Evolutionary conservation across 2,113 vertebrate genomes (phyloP).

Genomic region (Gasterosteus nipponicus): DNA sequence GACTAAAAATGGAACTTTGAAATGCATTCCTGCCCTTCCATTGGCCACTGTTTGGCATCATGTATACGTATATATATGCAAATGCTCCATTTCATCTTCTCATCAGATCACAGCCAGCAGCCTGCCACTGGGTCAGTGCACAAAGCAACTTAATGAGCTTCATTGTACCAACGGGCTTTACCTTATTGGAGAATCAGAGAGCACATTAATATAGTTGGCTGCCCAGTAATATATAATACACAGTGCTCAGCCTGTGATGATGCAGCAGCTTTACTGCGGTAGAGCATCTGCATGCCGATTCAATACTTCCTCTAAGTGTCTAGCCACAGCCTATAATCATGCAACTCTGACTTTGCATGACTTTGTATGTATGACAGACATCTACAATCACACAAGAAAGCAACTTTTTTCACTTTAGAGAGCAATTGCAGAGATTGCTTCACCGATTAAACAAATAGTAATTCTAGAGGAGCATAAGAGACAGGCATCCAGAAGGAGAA

Average conservation of each 20-base stretch:
- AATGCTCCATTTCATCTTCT: slow-evolving; percentile 69
- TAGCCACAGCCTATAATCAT: slow-evolving; percentile 24
- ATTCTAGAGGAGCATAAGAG: slow-evolving; percentile 39
- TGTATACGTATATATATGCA: slow-evolving; percentile 65
- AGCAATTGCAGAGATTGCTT: slow-evolving; percentile 8
- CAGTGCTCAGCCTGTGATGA: slow-evolving; percentile 25
- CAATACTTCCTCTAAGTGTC: slow-evolving; percentile 29
- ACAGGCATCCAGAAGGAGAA: slow-evolving; percentile 49
- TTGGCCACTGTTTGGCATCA: slow-evolving; percentile 37
- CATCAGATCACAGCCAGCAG: slow-evolving; percentile 48
- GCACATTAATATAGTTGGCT: slow-evolving; percentile 34
- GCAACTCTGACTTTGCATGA: not conserved
- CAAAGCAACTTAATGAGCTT: slow-evolving; percentile 63
- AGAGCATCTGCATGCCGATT: slow-evolving; percentile 1
- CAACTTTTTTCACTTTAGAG: slow-evolving; percentile 15
- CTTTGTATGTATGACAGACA: slow-evolving; percentile 30
- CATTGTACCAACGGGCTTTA: slow-evolving; percentile 51
- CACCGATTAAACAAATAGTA: slow-evolving; percentile 5
- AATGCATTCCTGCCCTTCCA: slow-evolving; percentile 58
- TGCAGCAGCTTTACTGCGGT: slow-evolving; percentile 16
- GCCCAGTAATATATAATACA: slow-evolving; percentile 23
- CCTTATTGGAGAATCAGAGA: slow-evolving; percentile 58
- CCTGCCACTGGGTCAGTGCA: slow-evolving; percentile 28
- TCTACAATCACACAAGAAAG: slow-evolving; percentile 33
- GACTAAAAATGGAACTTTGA: slow-evolving; percentile 42